These are phyloP conservation scores for Scrobipalpa atriplicella DNA, from an alignment of 2,888 invertebrate genomes.

Conservation along the genomic window DNA sequence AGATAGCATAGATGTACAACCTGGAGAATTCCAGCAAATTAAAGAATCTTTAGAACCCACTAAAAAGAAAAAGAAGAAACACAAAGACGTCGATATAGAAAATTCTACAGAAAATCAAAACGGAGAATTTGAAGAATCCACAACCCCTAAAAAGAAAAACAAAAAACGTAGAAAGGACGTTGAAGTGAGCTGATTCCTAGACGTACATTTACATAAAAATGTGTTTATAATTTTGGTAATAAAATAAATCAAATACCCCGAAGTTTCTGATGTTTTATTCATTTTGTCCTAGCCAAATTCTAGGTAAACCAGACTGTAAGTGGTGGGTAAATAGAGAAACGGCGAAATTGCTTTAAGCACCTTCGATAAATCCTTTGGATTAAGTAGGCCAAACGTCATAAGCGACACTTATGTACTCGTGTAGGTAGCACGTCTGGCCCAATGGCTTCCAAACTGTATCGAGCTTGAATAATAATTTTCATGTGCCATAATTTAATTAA, in stretches of 20 bases:
- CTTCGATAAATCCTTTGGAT: conserved; percentile 41
- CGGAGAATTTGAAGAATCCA: neutral
- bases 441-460: conserved; percentile 50
- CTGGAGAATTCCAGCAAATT: conserved; percentile 5
- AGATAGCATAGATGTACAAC: neutral
- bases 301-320: conserved; percentile 17
- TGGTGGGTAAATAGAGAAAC: conserved; percentile 29
- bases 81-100: conserved; percentile 7
- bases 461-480: conserved; percentile 29
- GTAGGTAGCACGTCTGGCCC: conserved; percentile 52
- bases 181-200: conserved; percentile 25
- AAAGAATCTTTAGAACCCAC: neutral
- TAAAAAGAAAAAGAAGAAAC: conserved; percentile 32
- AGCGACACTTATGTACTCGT: conserved; percentile 49
- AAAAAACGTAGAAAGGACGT: conserved; percentile 26
- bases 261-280: conserved; percentile 12
- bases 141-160: conserved; percentile 25
- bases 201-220: conserved; percentile 4
- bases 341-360: conserved; percentile 28
- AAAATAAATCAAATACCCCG: conserved; percentile 30
- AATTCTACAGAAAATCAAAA: neutral
- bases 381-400: conserved; percentile 57
- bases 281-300: conserved; percentile 18
- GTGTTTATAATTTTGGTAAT: conserved; percentile 29
- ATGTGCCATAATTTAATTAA: neutral